phyloP scores from a whole-genome alignment of 1,140 invertebrate genomes.

The Lanistes nyassanus region DNA sequence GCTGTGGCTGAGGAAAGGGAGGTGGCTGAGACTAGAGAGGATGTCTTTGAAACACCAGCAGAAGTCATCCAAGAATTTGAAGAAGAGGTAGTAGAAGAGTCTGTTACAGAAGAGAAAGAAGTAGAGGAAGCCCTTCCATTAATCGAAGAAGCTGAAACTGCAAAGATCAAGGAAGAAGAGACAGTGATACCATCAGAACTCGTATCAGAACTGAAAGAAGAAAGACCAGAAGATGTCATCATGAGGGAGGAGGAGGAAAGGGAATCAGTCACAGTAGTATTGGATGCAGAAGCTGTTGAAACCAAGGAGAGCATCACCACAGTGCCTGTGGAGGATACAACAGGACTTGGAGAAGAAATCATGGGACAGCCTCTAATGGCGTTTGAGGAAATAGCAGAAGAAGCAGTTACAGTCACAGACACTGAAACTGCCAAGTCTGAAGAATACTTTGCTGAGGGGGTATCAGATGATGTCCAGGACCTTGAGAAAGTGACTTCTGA shows the following conservation, averaged over 20 bases:
- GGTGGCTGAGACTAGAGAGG: too few relatives aligned
- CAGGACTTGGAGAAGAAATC: neutral
- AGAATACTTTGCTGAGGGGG: neutral
- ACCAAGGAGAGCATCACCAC: neutral
- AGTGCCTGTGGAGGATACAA: neutral
- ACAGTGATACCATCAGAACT: neutral
- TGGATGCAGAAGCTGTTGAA: neutral
- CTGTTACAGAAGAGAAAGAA: too few relatives aligned
- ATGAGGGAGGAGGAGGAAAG: neutral
- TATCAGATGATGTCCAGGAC: neutral
- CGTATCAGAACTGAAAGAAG: neutral
- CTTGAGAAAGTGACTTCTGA: neutral
- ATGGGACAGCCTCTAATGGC: neutral
- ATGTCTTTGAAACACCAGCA: too few relatives aligned
- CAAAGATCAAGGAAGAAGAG: too few relatives aligned
- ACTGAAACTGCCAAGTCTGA: neutral
- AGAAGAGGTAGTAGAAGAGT: too few relatives aligned
- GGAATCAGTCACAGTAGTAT: neutral
- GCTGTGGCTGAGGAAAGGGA: too few relatives aligned
- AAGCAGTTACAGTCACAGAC: neutral
- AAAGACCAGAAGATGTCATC: neutral
- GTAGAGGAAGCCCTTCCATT: too few relatives aligned
- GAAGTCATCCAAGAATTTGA: too few relatives aligned
- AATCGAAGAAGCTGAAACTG: too few relatives aligned
- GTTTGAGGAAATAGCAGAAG: neutral